Percentiles rank a stretch among this genome's conserved stretches.
These are phyloP conservation scores for Brienomyrus brachyistius DNA, from an alignment of 2,113 vertebrate genomes.

Conservation along the genomic window DNA sequence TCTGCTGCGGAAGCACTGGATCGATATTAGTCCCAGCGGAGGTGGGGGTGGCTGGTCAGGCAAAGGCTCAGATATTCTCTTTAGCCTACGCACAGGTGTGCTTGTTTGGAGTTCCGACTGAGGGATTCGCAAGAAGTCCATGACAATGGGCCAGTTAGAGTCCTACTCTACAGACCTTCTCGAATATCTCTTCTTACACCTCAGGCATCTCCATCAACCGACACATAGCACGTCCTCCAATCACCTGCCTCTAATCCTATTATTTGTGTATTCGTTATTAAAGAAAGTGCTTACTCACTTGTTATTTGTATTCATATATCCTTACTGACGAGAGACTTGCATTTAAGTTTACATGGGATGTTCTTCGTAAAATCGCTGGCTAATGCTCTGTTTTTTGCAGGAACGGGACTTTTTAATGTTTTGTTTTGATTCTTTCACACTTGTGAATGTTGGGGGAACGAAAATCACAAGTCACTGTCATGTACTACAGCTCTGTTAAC, in stretches of 20 bases:
- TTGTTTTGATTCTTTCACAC: background rate
- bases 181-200: conserved; percentile 35
- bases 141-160: conserved; percentile 46
- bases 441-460: background rate
- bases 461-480: background rate
- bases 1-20: conserved; percentile 51
- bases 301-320: background rate
- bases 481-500: background rate
- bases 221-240: conserved; percentile 33
- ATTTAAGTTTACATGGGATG: background rate
- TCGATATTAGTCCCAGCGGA: conserved; percentile 64
- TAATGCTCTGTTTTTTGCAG: background rate
- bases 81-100: conserved; percentile 63
- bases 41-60: conserved; percentile 61
- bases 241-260: conserved; percentile 41
- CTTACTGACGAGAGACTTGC: background rate
- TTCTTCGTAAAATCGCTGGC: background rate
- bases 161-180: conserved; percentile 48
- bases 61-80: conserved; percentile 62
- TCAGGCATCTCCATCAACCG: conserved; percentile 38
- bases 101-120: conserved; percentile 58
- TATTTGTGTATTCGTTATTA: conserved; percentile 16
- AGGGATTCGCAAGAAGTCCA: conserved; percentile 55
- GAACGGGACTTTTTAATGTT: background rate
- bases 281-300: background rate